Percentiles rank a stretch among this genome's conserved stretches.
These are phyloP conservation scores for Drosophila santomea DNA, from an alignment of 1,140 invertebrate species.

Conservation along the genomic window DNA sequence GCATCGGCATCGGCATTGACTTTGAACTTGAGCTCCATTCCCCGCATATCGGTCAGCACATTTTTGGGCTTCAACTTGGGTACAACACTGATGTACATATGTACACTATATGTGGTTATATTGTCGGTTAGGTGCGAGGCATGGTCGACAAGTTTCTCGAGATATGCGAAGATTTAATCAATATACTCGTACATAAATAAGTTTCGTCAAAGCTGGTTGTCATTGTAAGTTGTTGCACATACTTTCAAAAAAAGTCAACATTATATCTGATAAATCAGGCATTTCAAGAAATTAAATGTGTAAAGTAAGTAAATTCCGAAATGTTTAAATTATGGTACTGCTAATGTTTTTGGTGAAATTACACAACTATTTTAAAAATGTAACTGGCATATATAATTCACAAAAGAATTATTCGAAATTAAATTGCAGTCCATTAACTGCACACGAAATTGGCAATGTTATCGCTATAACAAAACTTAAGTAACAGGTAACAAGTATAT, in stretches of 20 bases:
- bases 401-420: neutral
- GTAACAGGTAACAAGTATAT: too few species aligned
- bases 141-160: constrained; percentile 18
- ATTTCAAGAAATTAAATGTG: too few species aligned
- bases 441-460: too few species aligned
- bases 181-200: neutral
- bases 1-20: constrained; percentile 45
- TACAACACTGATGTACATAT: too few species aligned
- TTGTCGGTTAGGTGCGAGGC: neutral
- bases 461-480: neutral
- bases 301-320: too few species aligned
- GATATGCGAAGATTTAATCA: neutral
- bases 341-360: too few species aligned
- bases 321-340: too few species aligned
- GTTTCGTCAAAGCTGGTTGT: neutral
- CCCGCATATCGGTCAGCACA: constrained; percentile 34
- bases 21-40: constrained; percentile 42
- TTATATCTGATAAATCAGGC: too few species aligned
- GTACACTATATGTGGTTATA: too few species aligned
- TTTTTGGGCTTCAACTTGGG: constrained; percentile 33
- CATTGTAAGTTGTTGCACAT: neutral
- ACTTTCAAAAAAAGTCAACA: neutral
- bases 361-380: too few species aligned
- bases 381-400: too few species aligned
- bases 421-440: too few species aligned